Percentiles rank a stretch among this genome's conserved stretches.
phyloP scores from a whole-genome alignment of 2,888 invertebrate species.

The Polietes domitor region DNA sequence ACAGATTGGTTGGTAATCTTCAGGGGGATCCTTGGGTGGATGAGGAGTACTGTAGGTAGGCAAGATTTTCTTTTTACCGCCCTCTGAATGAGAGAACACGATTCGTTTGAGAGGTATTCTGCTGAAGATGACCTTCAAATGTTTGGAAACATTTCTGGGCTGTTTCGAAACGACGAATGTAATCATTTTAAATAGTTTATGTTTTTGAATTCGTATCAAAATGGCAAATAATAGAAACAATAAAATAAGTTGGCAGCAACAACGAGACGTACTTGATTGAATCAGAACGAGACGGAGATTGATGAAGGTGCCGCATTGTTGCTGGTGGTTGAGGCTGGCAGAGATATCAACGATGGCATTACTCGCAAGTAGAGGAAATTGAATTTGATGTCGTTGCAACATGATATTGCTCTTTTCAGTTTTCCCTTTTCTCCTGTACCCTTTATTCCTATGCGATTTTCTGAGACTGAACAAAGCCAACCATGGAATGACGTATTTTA shows the following conservation, averaged over 20 bases:
- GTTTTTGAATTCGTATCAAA: background rate
- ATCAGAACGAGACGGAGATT: conserved; percentile 17
- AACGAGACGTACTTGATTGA: conserved; percentile 38
- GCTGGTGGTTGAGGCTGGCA: background rate
- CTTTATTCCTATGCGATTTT: background rate
- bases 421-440: conserved; percentile 28
- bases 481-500: background rate
- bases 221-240: background rate
- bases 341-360: conserved; percentile 6
- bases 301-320: conserved; percentile 21
- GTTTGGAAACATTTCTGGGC: background rate
- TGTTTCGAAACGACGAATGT: background rate
- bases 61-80: background rate
- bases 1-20: conserved; percentile 71
- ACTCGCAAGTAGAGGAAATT: conserved; percentile 39
- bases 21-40: conserved; percentile 76
- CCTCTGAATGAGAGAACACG: background rate
- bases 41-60: conserved; percentile 70
- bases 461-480: background rate
- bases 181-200: background rate
- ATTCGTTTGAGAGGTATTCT: background rate
- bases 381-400: conserved; percentile 47
- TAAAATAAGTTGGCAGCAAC: conserved; percentile 12
- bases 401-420: conserved; percentile 45
- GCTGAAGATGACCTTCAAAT: background rate